phyloP scores from a whole-genome alignment of 2,113 vertebrate genomes.

The Anguilla rostrata region DNA sequence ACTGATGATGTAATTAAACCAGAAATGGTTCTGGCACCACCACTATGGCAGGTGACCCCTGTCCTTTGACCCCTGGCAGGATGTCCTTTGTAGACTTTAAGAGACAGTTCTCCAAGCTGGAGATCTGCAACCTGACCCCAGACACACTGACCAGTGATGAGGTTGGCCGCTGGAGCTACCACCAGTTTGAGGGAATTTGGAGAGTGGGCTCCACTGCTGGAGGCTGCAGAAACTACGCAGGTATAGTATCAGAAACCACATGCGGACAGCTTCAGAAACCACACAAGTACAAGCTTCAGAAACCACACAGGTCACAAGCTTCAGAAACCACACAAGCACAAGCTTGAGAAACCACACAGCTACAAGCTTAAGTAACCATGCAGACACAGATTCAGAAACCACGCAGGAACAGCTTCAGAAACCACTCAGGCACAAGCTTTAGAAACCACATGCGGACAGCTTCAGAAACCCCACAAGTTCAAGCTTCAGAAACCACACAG shows the following conservation, averaged over 20 bases:
- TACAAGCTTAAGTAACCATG: constrained; percentile 32
- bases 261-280: no score
- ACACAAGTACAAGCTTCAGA: no score
- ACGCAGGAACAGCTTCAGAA: no score
- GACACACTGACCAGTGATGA: constrained; percentile 68
- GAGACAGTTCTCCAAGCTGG: constrained; percentile 75
- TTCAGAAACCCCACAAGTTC: no score
- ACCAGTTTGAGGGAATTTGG: constrained; percentile 77
- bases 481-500: no score
- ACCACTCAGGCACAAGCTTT: no score
- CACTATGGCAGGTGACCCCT: no score
- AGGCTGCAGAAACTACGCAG: constrained; percentile 73
- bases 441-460: no score
- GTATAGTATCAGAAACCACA: constrained; percentile 39
- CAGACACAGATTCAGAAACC: neutral
- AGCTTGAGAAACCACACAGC: constrained; percentile 73
- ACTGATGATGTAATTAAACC: no score
- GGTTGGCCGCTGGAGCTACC: constrained; percentile 69
- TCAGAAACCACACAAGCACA: no score
- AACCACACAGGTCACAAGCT: no score
- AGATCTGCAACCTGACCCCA: constrained; percentile 83
- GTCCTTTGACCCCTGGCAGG: constrained; percentile 59
- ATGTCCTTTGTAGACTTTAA: constrained; percentile 83
- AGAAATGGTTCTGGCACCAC: no score
- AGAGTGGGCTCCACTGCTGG: constrained; percentile 73